Base-by-base conservation (phyloP, 2,888 invertebrate genomes). In the Chamaedrilus cognettii region DNA sequence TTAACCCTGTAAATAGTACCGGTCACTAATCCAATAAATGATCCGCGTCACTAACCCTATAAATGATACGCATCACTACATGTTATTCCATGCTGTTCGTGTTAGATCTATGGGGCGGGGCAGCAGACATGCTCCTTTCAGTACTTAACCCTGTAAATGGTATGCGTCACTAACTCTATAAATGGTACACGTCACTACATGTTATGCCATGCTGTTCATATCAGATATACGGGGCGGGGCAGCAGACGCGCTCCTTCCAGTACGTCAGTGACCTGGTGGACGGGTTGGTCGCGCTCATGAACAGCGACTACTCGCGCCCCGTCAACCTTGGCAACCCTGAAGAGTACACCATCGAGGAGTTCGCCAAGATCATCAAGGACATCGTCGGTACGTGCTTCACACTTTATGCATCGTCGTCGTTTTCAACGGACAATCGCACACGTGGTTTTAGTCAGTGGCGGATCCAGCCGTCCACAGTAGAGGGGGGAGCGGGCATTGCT, bases 311-410 rank as follows among this genome's bases (percentile, higher is more conserved):
- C 82, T 90, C 93, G 0, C 88, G 89, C 75, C 99, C 99, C 4
- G 90, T 99, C 2, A 99, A 99, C 85, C 86, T 99, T 70, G 99
- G 99, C 52, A 99, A 99, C 86, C 98, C 99, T 0, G 94, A 94
- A 52, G 99, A 99, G 84, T 93, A 96, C 83, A 93, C 95, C 2
- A 98, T 99, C 77, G 90, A 91, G 87, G 91, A 87, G 63, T 86
- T 87, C 75, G 87, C 87, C 11, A 72, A 75, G n/a, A 82, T 86
- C 34, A 87, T 87, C 55, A 79, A 80, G 63, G 76, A 83, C 50
- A 72, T 86, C 59, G 84, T 86, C 23, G 85, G 86, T 85, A 70
- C 77, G 84, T 77, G 2, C n/a, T n/a, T n/a, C n/a, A n/a, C n/a
- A n/a, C n/a, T n/a, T n/a, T n/a, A n/a, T n/a, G n/a, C n/a, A n/a